Base-by-base conservation (phyloP, 2,888 invertebrate genomes). In the Coleophora flavipennella region DNA sequence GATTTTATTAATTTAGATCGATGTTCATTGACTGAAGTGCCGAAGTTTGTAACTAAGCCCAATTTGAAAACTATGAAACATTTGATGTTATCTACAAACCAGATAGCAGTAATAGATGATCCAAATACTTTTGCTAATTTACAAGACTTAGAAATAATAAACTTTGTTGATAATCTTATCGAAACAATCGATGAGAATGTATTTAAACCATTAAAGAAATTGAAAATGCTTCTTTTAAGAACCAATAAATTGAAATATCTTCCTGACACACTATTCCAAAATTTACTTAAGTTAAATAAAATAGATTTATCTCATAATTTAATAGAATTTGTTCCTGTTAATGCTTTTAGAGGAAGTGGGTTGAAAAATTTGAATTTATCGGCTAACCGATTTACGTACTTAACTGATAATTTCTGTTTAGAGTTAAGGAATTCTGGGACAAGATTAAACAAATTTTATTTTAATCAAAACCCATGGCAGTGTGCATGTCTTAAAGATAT, bases 381-480 rank as follows among this genome's bases (percentile, higher is more conserved):
- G 0, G 55, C 56, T 29, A 81, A 83, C 40, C 68, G 51, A 43
- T 64, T 81, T 14, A 71, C 74, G 1, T 80, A 70, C 55, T 57
- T 83, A 25, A 52, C 57, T 12, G 67, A 70, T 28, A 80, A 81
- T 44, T 83, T 83, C 50, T 69, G 66, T 36, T 53, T 76, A 20
- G 76, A 78, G 31, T 46, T 80, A 1, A 62, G 48, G 34, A 77
- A 76, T 45, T 68, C 67, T 3, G 76, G 78, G 0, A 67, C 60
- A 0, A 55, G 33, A 13, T 43, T 81, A 20, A 59, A 50, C 2
- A 75, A 74, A 43, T 73, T 81, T 39, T 67, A 62, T 40, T 74
- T 81, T 25, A 67, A 76, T 12, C 66, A 72, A n/a, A 83, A 81
- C 41, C 80, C 79, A 2, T 81, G 78, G 77, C 79, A 80, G 39